Evolutionary conservation across 2,888 invertebrate species (phyloP), one percentile per base, ranked within the genome.

Genomic region (Aporophyla lueneburgensis): DNA sequence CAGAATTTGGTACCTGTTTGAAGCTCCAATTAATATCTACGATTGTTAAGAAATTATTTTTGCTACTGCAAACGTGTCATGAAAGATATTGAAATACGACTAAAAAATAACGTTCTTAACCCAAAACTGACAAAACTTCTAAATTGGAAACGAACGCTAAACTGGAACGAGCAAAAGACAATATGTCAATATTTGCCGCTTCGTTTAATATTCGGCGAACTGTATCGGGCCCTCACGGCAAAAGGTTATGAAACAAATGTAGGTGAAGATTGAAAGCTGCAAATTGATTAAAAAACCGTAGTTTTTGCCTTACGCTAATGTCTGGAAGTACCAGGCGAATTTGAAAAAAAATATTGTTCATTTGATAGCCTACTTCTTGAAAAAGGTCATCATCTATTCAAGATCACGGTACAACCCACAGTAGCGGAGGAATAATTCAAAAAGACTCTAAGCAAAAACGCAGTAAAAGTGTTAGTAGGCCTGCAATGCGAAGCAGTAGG

Each of bases 181-280:
- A 27, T 9, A 10, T 24, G 53, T 83, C 58, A 79, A 83, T 78
- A 69, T 79, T 78, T 69, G 62, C 33, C 46, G 14, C 46, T 68
- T 58, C 46, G 21, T 76, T 65, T 66, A 51, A 49, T 75, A 65
- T 53, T 65, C 33, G 12, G 5, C 7, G 43, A 62, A 53, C 33
- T 43, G 51, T 27, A 24, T 53, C 5, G 27, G 9, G n/a, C 10
- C 43, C 43, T 46, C 43, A 27, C 5, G 4, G 21, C 27, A 27
- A 40, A 58, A 59, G 54, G 27, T 73, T 56, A 49, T 14, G 40
- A 71, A 77, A 46, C 73, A 21, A 63, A 63, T 33, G n/a, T 54
- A 72, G 27, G 40, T 27, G 46, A 49, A 40, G 21, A 46, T 79
- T 61, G 27, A 53, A 59, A 24, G 9, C 24, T 33, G 16, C 14